These are phyloP conservation scores for Palaemon carinicauda DNA, from an alignment of 1,140 invertebrate genomes.

Conservation along the genomic window DNA sequence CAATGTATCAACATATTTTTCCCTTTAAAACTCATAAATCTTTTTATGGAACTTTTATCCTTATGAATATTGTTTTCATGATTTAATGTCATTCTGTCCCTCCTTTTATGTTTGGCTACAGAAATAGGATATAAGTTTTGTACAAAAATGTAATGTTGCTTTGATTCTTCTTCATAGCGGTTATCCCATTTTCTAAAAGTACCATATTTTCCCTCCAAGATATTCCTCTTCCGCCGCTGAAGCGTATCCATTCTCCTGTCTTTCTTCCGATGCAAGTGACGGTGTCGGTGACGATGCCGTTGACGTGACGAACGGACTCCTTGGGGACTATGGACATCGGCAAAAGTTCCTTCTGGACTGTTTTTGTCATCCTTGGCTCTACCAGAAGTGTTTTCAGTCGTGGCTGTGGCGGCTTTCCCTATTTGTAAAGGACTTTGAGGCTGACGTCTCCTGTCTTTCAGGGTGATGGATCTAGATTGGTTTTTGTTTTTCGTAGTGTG, in stretches of 20 bases:
- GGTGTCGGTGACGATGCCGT: conserved; percentile 14
- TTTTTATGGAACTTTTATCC: no score
- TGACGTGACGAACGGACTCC: background rate
- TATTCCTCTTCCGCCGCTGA: background rate
- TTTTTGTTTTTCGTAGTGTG: background rate
- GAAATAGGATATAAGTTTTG: no score
- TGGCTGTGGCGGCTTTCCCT: background rate
- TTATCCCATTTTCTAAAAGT: no score
- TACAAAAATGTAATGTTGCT: no score
- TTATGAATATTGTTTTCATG: no score
- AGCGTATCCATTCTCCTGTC: background rate
- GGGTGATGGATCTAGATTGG: background rate
- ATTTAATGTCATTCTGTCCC: no score
- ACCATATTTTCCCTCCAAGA: background rate
- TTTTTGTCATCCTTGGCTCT: background rate
- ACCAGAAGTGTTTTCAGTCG: background rate
- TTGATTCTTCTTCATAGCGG: no score
- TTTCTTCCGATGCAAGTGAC: background rate
- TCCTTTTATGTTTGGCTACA: no score
- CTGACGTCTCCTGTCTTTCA: conserved; percentile 7
- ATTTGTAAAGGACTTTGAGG: background rate
- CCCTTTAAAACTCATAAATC: no score
- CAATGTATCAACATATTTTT: no score
- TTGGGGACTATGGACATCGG: no score
- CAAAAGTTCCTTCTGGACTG: background rate